Evolutionary conservation across 2,888 invertebrate genomes (phyloP), one percentile per base, ranked within the genome.

Genomic region (Trissolcus brochymenae): DNA sequence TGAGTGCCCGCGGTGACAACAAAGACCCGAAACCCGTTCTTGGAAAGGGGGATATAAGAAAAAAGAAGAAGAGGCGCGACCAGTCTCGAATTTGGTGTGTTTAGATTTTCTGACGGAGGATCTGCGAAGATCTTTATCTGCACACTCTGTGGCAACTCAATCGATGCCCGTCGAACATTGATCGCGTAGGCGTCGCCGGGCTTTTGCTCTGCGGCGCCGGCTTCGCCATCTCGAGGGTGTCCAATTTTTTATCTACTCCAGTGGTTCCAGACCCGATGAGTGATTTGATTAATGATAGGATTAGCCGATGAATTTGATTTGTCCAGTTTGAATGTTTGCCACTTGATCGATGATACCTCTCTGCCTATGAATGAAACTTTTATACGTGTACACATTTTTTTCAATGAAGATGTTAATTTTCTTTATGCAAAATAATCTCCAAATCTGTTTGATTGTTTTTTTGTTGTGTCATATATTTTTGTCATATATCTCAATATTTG

Each of bases 81-180:
- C 49, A 41, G 62, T 57, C 61, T 72, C 65, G 70, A 67, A 40
- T 54, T 35, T 70, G 78, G 73, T 16, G 76, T 76, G 76, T 76
- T 78, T 76, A 71, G 76, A 80, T 78, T 76, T 79, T 73, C 79
- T 75, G 73, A 70, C 66, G 65, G 60, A 65, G 78, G 65, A 78
- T 73, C 67, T 59, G 35, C 68, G 60, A 80, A 82, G 83, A 84
- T 84, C 80, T 81, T 81, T 82, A 83, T 84, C 83, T 66, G 59
- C 77, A 70, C 21, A 79, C 75, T 77, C 75, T 77, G 9, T 35
- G 84, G 85, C 85, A 84, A 84, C 85, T 85, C 83, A 85, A 85
- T 84, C 84, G 82, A 82, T 80, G 80, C 78, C 75, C 81, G 75
- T 77, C 76, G 75, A 67, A 75, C 80, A 81, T 67, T 81, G 81